A percentile compares a stretch with the other conserved stretches of the same genome.
These are phyloP conservation scores for Smittia aterrima DNA, from an alignment of 2,888 invertebrate genomes.

Conservation along the genomic window DNA sequence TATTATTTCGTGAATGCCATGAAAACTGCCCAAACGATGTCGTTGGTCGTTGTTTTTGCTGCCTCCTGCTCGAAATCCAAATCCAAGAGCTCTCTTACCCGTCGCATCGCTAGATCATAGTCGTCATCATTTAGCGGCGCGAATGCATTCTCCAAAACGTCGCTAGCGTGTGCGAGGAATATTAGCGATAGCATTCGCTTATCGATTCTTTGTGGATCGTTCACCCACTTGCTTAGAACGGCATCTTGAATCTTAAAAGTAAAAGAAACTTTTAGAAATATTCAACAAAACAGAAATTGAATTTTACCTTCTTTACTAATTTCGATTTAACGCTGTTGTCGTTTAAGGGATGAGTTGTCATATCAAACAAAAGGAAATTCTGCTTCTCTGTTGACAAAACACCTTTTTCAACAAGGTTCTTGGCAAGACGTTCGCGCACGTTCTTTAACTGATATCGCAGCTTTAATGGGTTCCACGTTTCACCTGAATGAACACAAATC, in stretches of 20 bases:
- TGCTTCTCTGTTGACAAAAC: slow-evolving; percentile 99
- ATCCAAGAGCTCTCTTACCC: slow-evolving; percentile 93
- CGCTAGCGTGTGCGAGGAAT: slow-evolving; percentile 95
- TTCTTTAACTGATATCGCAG: slow-evolving; percentile 97
- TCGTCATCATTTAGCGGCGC: slow-evolving; percentile 96
- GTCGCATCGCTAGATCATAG: slow-evolving; percentile 96
- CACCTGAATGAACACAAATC: slow-evolving; percentile 61
- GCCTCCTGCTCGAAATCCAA: slow-evolving; percentile 96
- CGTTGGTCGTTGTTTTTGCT: slow-evolving; percentile 84
- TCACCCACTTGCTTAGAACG: slow-evolving; percentile 92
- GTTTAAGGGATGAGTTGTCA: slow-evolving; percentile 99
- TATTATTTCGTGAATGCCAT: slow-evolving; percentile 95
- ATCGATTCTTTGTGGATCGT: slow-evolving; percentile 97
- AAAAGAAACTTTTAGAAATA: background rate
- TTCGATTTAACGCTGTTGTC: slow-evolving; percentile 94
- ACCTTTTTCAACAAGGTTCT: slow-evolving; percentile 98
- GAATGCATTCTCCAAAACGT: slow-evolving; percentile 99
- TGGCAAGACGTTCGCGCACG: slow-evolving; percentile 97
- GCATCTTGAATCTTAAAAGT: slow-evolving; percentile 86
- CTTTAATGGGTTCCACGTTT: slow-evolving; percentile 99
- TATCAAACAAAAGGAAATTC: slow-evolving; percentile 98
- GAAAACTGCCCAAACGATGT: slow-evolving; percentile 98
- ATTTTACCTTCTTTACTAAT: slow-evolving; percentile 85
- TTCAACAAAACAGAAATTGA: slow-evolving; percentile 28
- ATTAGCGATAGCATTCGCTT: slow-evolving; percentile 90